Evolutionary conservation across 2,113 vertebrate genomes (phyloP), one percentile per base, ranked within the genome.

Genomic region (Enhydra lutris): DNA sequence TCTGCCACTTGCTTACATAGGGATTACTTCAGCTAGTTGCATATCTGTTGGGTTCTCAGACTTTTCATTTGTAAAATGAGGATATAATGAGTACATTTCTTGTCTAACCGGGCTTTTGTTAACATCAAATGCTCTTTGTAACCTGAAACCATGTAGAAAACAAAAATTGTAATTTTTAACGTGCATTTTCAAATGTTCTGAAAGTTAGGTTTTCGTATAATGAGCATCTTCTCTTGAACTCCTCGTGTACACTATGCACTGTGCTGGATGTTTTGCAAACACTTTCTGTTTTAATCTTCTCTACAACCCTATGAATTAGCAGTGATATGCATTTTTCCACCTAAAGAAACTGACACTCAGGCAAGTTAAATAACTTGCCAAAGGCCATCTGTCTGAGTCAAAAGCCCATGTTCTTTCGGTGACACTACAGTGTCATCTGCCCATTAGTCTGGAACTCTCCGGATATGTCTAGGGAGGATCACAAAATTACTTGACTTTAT

Each of bases 361-460:
- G 63, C 3, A 47, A 87, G 24, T 95, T 93, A 86, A 92, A 83
- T 59, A 93, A 74, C 12, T 87, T 94, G 31, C 11, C 29, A 87
- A 96, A 87, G 29, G 36, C 52, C 31, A 80, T 52, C 39, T 89
- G 36, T 71, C 36, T 73, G n/a, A 94, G 76, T 92, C 21, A 92
- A 96, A 96, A 92, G 10, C 7, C 63, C 34, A 21, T 26, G 10
- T 91, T 86, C 24, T 89, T 93, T 91, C 61, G 0, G 76, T 93
- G 65, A 89, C 45, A 94, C 5, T n/a, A 36, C 7, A 83, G 11
- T 83, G 39, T 78, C 39, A 89, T 12, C 23, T 3, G 42, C 59
- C 14, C 85, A 89, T 92, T 80, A 92, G 86, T 89, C 86, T 86
- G 29, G 42, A 83, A 87, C 21, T 89, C 36, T 91, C 61, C 91